Base-by-base conservation (phyloP, 2,888 invertebrate genomes). In the Harpalus rufipes region DNA sequence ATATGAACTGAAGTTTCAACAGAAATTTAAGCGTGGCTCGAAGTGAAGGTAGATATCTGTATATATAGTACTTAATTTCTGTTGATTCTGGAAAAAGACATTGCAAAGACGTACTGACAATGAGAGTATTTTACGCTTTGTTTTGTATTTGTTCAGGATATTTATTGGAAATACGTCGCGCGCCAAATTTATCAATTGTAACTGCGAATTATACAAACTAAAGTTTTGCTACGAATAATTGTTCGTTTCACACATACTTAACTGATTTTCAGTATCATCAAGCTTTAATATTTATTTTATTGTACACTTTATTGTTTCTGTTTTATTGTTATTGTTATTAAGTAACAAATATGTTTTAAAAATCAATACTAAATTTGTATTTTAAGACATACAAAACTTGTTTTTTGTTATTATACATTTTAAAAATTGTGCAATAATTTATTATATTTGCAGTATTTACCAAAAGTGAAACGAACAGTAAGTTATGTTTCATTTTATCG, bases 21-120 rank as follows among this genome's bases (percentile, higher is more conserved):
- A 74, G 72, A 74, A 74, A 74, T 74, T 74, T 8, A 65, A 74
- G 44, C 44, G 6, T 44, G 72, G 18, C 44, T 74, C 72, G 44
- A 41, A 74, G 7, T 44, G 44, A 25, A 74, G 41, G 18, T 74
- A 74, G 72, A 44, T 74, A 39, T 74, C 18, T 74, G 41, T 74
- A 44, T 74, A 74, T 74, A 74, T 74, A 74, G 72, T 74, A 44
- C 44, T 74, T 74, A 74, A 74, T 74, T 74, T 74, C 72, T 74
- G 72, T 74, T 74, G 72, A 74, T 74, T 74, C 72, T 74, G 18
- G 5, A 44, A 44, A 39, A 41, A 74, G 72, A 74, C 72, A 74
- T 18, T 44, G 44, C 72, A 44, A 44, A 74, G 72, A 74, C 41
- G 72, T 74, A 74, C 44, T 74, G 8, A 10, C 32, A 25, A 25